Percentiles rank a stretch among this genome's conserved stretches.
Evolutionary conservation across 1,140 invertebrate genomes (phyloP).

Genomic region (Stegodyphus dumicola): DNA sequence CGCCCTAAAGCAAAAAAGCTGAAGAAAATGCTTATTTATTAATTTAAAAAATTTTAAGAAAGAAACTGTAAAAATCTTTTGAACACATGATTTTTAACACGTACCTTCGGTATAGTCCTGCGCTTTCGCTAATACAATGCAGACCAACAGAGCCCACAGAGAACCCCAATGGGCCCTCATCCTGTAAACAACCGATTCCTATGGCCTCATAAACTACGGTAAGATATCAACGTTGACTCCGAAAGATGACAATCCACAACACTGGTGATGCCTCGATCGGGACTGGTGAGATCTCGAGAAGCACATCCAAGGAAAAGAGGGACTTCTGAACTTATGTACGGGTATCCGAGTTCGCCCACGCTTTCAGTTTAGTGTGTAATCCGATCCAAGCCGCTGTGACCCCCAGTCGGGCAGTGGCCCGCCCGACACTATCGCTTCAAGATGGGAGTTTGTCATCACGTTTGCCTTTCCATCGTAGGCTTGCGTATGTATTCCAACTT

Average conservation of each 20-base stretch:
- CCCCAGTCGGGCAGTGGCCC: conserved; percentile 20
- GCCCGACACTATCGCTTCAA: conserved; percentile 33
- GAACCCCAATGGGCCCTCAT: conserved; percentile 39
- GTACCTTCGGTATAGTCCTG: conserved; percentile 42
- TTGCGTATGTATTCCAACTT: neutral
- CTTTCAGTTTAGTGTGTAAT: neutral
- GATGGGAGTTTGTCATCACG: conserved; percentile 40
- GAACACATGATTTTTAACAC: no score
- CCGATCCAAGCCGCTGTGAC: conserved; percentile 32
- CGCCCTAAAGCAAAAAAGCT: no score
- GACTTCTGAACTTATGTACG: conserved; percentile 28
- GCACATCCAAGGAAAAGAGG: conserved; percentile 11
- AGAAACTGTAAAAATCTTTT: no score
- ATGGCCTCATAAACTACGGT: no score
- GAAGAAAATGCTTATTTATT: no score
- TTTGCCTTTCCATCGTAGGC: neutral
- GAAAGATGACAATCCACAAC: no score
- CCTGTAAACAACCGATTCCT: neutral
- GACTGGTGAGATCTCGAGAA: neutral
- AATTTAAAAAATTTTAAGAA: no score
- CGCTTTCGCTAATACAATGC: conserved; percentile 1
- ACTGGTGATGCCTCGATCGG: neutral
- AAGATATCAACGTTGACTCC: no score
- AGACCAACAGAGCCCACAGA: conserved; percentile 15
- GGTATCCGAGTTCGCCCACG: conserved; percentile 29